These are phyloP conservation scores for Mesaphorura yosii DNA, from an alignment of 1,140 invertebrate species.

Conservation along the genomic window DNA sequence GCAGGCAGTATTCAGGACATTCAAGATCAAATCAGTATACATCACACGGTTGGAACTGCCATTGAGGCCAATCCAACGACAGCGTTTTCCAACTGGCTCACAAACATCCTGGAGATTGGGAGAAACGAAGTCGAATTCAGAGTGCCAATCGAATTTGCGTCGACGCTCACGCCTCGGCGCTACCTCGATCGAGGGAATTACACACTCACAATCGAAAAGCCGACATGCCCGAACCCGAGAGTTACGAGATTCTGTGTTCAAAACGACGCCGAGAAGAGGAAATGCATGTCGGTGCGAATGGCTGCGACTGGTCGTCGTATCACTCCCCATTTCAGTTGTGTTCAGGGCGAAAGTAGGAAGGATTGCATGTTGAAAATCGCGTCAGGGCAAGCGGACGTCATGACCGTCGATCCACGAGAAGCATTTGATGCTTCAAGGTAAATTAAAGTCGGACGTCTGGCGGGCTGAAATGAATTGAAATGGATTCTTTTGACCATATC, in stretches of 20 bases:
- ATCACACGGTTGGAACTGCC: conserved; percentile 8
- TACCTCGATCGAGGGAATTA: conserved; percentile 30
- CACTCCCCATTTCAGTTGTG: conserved; percentile 25
- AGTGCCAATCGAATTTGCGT: conserved; percentile 19
- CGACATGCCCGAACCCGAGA: conserved; percentile 25
- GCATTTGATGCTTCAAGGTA: conserved; percentile 26
- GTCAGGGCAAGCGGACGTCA: conserved; percentile 26
- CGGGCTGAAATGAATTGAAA: not conserved
- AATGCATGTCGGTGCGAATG: conserved; percentile 19
- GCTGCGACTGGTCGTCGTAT: conserved; percentile 24
- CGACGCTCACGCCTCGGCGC: conserved; percentile 23
- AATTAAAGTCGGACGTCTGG: not conserved
- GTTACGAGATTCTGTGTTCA: conserved; percentile 24
- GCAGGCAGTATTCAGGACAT: conserved; percentile 18
- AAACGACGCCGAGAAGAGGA: conserved; percentile 26
- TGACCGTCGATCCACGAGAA: conserved; percentile 25
- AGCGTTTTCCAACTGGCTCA: conserved; percentile 20
- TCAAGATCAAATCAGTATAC: conserved; percentile 25
- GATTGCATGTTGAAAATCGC: conserved; percentile 30
- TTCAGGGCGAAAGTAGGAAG: conserved; percentile 18
- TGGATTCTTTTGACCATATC: not conserved
- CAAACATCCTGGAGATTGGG: conserved; percentile 25
- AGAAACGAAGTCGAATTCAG: conserved; percentile 25
- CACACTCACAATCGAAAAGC: conserved; percentile 30
- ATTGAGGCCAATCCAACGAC: not conserved